Base-by-base conservation (phyloP, 1,140 invertebrate genomes). In the Megathymus violae region DNA sequence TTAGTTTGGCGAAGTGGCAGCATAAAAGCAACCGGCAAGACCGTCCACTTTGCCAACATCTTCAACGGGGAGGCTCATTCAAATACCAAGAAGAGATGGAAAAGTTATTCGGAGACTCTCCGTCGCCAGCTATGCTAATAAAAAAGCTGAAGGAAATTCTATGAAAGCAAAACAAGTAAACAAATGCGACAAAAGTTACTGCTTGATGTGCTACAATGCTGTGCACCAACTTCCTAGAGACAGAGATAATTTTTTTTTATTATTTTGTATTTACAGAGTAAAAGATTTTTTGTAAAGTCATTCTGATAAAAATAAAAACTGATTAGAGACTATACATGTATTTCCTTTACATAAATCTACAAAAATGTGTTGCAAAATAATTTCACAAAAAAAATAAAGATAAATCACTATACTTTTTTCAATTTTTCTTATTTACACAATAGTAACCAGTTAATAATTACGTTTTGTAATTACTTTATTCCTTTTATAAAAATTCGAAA, bases 121-220 rank as follows among this genome's bases (percentile, higher is more conserved):
- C 7, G 27, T 31, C 7, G 7, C 27, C 27, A 4, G 27, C 27
- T 31, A 31, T 31, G 27, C 3, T 7, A 3, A 31, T 7, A 31
- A 31, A 7, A 31, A 31, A 31, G 27, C 27, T 31, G 27, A 31
- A 31, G 27, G 40, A 41, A 41, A 5, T 14, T 14, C 40, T 17
- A 16, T 41, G 40, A 41, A 41, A 41, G 40, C 40, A 41, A 41
- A 41, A 14, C 40, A 41, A 41, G 40, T 41, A 41, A 41, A 16
- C 40, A 14, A 41, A 41, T 41, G 40, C 15, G 40, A 14, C 14
- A 41, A 41, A 41, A 41, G 40, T 41, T 41, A 41, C 40, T 16
- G 40, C 15, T 41, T 41, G 36, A 17, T 41, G 19, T 22, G 19
- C 5, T 22, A 22, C 19, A 22, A 22, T 22, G 19, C 19, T 2